These are phyloP conservation scores for Aramus guarauna DNA, from an alignment of 2,113 vertebrate species.

Conservation along the genomic window DNA sequence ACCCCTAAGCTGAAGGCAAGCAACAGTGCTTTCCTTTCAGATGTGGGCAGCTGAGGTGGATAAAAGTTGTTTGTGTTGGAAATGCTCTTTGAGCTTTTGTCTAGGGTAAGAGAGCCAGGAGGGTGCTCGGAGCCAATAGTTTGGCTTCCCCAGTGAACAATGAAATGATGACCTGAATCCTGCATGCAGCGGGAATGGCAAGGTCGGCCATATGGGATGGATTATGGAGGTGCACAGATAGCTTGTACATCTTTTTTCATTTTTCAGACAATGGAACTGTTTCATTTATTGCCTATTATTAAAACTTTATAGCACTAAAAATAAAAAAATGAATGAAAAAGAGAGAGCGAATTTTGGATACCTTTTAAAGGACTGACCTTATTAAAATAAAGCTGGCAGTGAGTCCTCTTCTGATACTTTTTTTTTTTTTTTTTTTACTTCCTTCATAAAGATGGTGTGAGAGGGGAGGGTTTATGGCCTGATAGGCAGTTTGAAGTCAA, in stretches of 20 bases:
- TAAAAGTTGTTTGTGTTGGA: neutral
- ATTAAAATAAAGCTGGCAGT: constrained; percentile 38
- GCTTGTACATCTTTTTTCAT: constrained; percentile 79
- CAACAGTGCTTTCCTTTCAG: neutral
- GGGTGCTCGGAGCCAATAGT: neutral
- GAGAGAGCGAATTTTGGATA: constrained; percentile 38
- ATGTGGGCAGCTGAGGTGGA: constrained; percentile 27
- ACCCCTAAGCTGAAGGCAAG: neutral
- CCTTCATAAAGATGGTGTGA: constrained; percentile 53
- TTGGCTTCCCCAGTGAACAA: constrained; percentile 5
- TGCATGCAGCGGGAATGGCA: neutral
- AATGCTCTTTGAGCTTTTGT: constrained; percentile 24
- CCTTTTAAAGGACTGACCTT: constrained; percentile 43
- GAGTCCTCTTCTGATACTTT: constrained; percentile 5
- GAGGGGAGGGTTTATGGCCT: neutral
- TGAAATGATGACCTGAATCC: neutral
- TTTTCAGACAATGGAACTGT: constrained; percentile 82
- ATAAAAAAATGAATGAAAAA: constrained; percentile 78
- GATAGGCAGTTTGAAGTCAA: neutral
- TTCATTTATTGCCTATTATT: constrained; percentile 85
- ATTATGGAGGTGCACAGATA: constrained; percentile 80
- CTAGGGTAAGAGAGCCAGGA: neutral
- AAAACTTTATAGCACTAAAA: constrained; percentile 78
- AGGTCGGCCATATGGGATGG: constrained; percentile 74
- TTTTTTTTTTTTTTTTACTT: constrained; percentile 19